Evolutionary conservation across 2,113 vertebrate genomes (phyloP).

Genomic region (Tachysurus fulvidraco): DNA sequence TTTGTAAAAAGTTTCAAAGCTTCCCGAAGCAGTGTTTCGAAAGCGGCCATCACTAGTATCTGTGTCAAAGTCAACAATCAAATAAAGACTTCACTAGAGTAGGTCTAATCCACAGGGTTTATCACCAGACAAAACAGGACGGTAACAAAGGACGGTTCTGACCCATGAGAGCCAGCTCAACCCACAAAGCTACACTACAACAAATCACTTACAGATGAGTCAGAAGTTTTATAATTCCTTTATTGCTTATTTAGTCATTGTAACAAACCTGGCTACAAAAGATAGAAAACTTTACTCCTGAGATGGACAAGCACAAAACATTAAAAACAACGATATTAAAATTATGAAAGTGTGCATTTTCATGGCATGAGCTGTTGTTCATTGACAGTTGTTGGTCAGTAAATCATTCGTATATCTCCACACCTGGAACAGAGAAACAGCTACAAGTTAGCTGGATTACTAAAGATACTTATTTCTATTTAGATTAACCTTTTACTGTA

Average conservation of each 20-base stretch:
- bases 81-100: background rate
- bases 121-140: background rate
- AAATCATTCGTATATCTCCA: conserved; percentile 25
- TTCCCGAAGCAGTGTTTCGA: no score
- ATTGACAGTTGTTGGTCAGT: conserved; percentile 16
- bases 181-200: background rate
- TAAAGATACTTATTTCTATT: background rate
- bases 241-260: conserved; percentile 28
- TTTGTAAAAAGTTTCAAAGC: no score
- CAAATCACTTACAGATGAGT: background rate
- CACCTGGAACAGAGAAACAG: conserved; percentile 29
- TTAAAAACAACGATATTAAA: conserved; percentile 27
- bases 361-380: background rate
- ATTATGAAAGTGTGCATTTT: conserved; percentile 15
- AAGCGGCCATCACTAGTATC: background rate
- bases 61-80: background rate
- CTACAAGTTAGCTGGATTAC: background rate
- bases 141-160: background rate
- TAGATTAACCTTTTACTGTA: background rate
- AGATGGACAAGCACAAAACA: conserved; percentile 15
- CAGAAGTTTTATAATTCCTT: background rate
- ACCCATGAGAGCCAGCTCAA: background rate
- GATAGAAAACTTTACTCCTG: conserved; percentile 37
- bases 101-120: background rate
- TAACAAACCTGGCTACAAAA: conserved; percentile 27